A percentile compares a stretch with the other conserved stretches of the same genome.
These are phyloP conservation scores for Plebejus argus DNA, from an alignment of 2,888 invertebrate genomes.

Conservation along the genomic window DNA sequence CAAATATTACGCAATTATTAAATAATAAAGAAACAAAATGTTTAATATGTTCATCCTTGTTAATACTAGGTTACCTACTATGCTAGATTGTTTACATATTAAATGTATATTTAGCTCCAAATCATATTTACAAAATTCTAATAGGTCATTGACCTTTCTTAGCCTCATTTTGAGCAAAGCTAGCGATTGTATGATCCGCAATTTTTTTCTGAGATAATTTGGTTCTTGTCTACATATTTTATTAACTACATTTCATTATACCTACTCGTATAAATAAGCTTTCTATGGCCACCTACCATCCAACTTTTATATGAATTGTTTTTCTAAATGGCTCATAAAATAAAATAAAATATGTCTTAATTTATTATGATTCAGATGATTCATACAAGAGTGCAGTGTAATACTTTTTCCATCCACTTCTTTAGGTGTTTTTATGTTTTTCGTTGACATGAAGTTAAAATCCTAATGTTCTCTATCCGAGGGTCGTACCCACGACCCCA, in stretches of 20 bases:
- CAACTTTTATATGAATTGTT: background rate
- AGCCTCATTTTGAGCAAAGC: background rate
- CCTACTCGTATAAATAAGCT: background rate
- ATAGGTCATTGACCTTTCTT: background rate
- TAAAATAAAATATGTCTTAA: background rate
- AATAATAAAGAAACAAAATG: background rate
- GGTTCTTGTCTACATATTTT: too few species aligned
- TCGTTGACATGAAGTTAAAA: too few species aligned
- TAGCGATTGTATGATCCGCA: too few species aligned
- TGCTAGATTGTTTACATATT: background rate
- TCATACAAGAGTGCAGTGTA: too few species aligned
- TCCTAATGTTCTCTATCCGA: background rate
- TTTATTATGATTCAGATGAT: background rate
- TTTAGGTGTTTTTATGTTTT: background rate
- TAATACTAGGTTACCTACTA: background rate
- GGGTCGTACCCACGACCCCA: background rate
- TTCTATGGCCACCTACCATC: background rate
- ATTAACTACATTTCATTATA: too few species aligned
- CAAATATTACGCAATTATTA: constrained; percentile 3
- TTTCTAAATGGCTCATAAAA: background rate
- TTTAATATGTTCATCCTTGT: background rate
- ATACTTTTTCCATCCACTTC: background rate
- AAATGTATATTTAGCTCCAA: background rate
- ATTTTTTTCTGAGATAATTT: too few species aligned
- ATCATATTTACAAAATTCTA: background rate